These are phyloP conservation scores for Notarius quadriscutis DNA, from an alignment of 2,113 vertebrate species.

Conservation along the genomic window DNA sequence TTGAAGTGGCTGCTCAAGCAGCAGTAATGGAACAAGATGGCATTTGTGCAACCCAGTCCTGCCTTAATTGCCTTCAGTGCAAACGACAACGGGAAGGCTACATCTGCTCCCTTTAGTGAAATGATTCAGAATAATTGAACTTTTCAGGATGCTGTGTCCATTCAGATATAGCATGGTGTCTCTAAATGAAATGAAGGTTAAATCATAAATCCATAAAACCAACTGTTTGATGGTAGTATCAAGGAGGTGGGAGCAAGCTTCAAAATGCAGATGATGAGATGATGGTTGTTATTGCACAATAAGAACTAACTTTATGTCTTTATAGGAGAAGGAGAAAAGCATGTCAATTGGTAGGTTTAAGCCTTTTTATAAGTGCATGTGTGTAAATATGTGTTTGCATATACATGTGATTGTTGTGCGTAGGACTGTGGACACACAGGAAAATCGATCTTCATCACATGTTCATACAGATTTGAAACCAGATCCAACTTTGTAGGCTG, in stretches of 20 bases:
- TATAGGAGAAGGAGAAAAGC: slow-evolving; percentile 40
- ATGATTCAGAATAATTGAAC: slow-evolving; percentile 78
- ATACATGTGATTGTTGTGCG: background rate
- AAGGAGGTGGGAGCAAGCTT: slow-evolving; percentile 46
- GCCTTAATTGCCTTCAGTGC: slow-evolving; percentile 63
- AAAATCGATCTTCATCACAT: background rate
- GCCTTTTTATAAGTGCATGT: background rate
- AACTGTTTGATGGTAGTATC: background rate
- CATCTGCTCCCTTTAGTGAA: slow-evolving; percentile 73
- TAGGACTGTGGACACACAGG: background rate
- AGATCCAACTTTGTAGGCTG: background rate
- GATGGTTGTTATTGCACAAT: slow-evolving; percentile 29
- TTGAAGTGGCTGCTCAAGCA: slow-evolving; percentile 55
- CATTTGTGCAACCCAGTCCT: slow-evolving; percentile 63
- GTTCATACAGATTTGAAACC: slow-evolving; percentile 2
- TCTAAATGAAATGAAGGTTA: slow-evolving; percentile 51
- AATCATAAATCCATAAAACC: slow-evolving; percentile 68
- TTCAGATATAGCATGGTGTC: slow-evolving; percentile 26
- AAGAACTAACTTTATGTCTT: slow-evolving; percentile 35
- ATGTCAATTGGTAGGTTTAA: slow-evolving; percentile 4
- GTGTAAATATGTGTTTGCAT: background rate
- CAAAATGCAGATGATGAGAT: background rate
- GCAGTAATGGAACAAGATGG: slow-evolving; percentile 55
- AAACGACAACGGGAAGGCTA: slow-evolving; percentile 59
- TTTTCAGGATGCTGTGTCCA: slow-evolving; percentile 62